Base-by-base conservation (phyloP, 2,113 vertebrate species). In the Malurus elegans region DNA sequence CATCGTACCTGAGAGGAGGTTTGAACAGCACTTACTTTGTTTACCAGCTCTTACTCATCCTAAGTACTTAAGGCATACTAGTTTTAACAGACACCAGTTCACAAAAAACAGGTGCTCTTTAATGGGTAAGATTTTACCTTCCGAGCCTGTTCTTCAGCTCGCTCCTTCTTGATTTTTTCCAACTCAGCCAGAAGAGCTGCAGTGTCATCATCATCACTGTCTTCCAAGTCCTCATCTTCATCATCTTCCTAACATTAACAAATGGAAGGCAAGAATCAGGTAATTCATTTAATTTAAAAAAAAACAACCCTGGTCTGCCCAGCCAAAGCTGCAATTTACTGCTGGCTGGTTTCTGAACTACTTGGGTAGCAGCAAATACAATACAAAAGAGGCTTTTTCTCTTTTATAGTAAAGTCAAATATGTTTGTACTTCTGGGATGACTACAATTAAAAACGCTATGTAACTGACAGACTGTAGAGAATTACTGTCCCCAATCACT, bases 111-210 rank as follows among this genome's bases (percentile, higher is more conserved):
- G 38, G 12, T 21, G 38, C n/a, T 64, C 38, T 34, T 60, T 34
- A 53, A 42, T 3, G 4, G 29, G 20, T 56, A 32, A 91, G 71
- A 57, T 58, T 93, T 97, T 98, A 99, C 99, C 98, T 99, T 99
- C 58, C 99, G 98, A 91, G 99, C 99, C 93, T 99, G 99, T 80
- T 99, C 99, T 93, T 99, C 99, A 78, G 99, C 99, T 66, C 99
- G 97, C 78, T 99, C 99, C 95, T 99, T 99, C 96, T 99, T 99
- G 65, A 99, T 99, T 93, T 99, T 99, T 86, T 99, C 99, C 25
- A 99, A 97, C 90, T 99, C 99, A 78, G 99, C 99, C 88, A 99
- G 97, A 92, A 99, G 99, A 89, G 99, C 99, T 65, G 99, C 99
- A 40, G 99, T 99, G 89, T 99, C 99, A 14, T 99, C 99, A 61